A percentile compares a stretch with the other conserved stretches of the same genome.
Conservation (phyloP, 2,113 vertebrate genomes). For the Chaetodon trifascialis region DNA sequence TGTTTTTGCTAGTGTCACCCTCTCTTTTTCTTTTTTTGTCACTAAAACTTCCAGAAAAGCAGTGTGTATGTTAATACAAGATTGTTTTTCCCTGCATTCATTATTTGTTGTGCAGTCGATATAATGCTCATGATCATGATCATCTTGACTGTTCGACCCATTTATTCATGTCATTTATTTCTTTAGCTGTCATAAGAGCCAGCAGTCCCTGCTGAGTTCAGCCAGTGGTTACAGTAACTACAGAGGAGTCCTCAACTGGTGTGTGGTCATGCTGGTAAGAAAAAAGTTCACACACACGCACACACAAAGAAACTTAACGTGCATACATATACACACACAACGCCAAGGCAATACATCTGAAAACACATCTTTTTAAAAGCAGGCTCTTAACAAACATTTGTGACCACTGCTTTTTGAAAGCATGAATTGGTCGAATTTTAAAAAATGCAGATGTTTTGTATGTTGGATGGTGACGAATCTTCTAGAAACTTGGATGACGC, state of each 20-base stretch:
- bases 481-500: too few relatives aligned
- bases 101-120: background rate
- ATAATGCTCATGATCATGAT: background rate
- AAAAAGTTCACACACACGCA: background rate
- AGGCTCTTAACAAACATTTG: background rate
- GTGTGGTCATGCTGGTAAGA: conserved; percentile 95
- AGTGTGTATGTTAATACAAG: too few relatives aligned
- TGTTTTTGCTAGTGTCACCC: too few relatives aligned
- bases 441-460: background rate
- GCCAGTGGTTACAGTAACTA: conserved; percentile 93
- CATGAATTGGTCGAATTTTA: too few relatives aligned
- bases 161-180: conserved; percentile 19
- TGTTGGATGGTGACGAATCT: background rate
- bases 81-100: background rate
- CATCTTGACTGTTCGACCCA: background rate
- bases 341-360: background rate
- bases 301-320: background rate
- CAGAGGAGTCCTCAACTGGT: conserved; percentile 94
- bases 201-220: conserved; percentile 92
- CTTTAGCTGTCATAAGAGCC: conserved; percentile 88
- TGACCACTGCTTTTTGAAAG: too few relatives aligned
- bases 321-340: background rate
- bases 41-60: background rate
- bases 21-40: background rate
- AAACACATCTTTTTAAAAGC: background rate